A percentile compares a stretch with the other conserved stretches of the same genome.
These are phyloP conservation scores for Plagodis dolabraria DNA, from an alignment of 2,888 invertebrate species.

Conservation along the genomic window DNA sequence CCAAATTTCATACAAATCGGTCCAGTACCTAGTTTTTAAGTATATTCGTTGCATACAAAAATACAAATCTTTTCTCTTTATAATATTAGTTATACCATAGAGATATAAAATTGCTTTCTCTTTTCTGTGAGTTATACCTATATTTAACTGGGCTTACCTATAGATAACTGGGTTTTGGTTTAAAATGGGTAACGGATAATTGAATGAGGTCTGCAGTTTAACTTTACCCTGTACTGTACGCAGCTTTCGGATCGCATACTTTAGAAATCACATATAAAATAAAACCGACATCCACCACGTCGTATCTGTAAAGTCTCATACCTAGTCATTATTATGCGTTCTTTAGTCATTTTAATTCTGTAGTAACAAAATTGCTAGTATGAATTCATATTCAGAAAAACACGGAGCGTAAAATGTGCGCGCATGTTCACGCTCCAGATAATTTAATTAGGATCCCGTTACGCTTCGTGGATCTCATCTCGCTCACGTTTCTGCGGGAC, in stretches of 20 bases:
- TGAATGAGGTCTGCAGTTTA: no score
- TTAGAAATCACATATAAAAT: constrained; percentile 26
- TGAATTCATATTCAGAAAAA: constrained; percentile 60
- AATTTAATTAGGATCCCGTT: constrained; percentile 82
- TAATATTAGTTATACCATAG: no score
- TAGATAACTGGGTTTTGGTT: no score
- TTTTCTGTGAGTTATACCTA: no score
- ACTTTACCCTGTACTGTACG: no score
- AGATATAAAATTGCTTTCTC: no score
- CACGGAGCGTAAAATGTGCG: constrained; percentile 58
- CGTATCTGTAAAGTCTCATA: constrained; percentile 29
- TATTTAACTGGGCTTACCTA: no score
- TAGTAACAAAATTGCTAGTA: constrained; percentile 51
- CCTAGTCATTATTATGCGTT: constrained; percentile 22
- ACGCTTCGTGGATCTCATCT: constrained; percentile 63
- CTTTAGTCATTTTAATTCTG: constrained; percentile 38
- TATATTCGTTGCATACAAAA: no score
- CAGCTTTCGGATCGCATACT: neutral
- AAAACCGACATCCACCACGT: constrained; percentile 11
- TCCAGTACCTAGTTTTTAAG: no score
- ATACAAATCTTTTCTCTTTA: no score
- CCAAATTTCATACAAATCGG: no score
- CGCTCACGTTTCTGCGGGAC: constrained; percentile 72
- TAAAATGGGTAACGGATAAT: no score
- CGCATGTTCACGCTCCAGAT: constrained; percentile 74